phyloP scores from a whole-genome alignment of 2,113 vertebrate genomes.

The Taurulus bubalis region DNA sequence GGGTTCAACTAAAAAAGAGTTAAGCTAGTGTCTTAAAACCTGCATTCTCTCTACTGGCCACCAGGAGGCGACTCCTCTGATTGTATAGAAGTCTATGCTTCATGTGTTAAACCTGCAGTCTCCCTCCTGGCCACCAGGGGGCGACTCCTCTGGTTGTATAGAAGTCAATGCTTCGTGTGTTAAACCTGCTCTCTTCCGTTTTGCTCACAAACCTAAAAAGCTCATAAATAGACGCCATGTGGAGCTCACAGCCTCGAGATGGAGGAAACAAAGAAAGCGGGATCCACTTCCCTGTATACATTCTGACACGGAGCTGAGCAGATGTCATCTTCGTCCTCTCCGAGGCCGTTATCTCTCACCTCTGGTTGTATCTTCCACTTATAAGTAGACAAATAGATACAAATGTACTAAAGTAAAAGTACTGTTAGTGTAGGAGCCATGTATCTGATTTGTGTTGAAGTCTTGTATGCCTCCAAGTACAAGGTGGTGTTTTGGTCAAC shows the following conservation, averaged over 20 bases:
- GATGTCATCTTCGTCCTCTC: neutral
- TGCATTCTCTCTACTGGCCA: neutral
- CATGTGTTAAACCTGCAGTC: too few species aligned
- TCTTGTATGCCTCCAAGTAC: too few species aligned
- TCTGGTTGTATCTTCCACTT: neutral
- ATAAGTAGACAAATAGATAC: neutral
- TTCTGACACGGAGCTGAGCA: neutral
- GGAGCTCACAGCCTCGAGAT: neutral
- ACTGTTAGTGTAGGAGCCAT: too few species aligned
- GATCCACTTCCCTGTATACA: neutral
- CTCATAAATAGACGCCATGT: constrained; percentile 4
- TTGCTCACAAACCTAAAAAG: neutral
- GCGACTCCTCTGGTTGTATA: neutral
- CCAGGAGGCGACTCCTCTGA: neutral
- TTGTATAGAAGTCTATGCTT: neutral
- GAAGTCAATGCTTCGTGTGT: too few species aligned
- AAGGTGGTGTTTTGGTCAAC: neutral
- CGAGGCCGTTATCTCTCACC: neutral
- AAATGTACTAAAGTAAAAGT: too few species aligned
- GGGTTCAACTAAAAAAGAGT: neutral
- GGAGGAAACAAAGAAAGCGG: neutral
- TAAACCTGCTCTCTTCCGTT: too few species aligned
- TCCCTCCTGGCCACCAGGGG: neutral
- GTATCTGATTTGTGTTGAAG: too few species aligned
- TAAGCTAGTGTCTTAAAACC: too few species aligned